Evolutionary conservation across 1,140 invertebrate genomes (phyloP), one percentile per base, ranked within the genome.

Genomic region (Oryctes rhinoceros): DNA sequence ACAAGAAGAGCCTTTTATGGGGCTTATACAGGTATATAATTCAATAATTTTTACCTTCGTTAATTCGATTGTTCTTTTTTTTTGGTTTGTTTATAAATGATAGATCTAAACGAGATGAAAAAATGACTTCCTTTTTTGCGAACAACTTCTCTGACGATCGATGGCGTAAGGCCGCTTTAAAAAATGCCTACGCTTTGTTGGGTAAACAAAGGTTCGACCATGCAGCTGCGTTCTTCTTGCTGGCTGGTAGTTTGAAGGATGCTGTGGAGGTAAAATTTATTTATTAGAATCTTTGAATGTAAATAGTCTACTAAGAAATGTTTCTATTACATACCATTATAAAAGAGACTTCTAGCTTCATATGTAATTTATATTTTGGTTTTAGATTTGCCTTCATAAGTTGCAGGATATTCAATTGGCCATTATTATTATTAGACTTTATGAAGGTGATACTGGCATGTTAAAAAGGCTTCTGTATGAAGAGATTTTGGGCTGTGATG

Each of bases 1-100:
- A 96, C 87, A 99, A 99, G 90, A 99, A 99, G 85, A 98, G 94
- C 85, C 89, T 99, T 6, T 92, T 99, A 0, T 99, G 97, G 95
- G 98, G 97, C 4, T 88, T 99, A 4, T 99, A 97, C 88, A 89
- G 85, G 85, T 86, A 18, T 18, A 3, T 59, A 18, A 15, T 53
- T 53, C 4, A 30, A 30, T 79, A 20, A 24, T 74, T 35, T 15
- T 18, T 74, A 74, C 3, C 39, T 44, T 35, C 13, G 9, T 74
- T 4, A 62, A 62, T 71, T 71, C 15, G 24, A 10, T 11, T 71
- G 0, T 9, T 10, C 4, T 44, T 49, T 76, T n/a, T 76, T n/a
- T 76, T 47, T 76, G 13, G 0, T 83, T 76, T 76, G 4, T 13
- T 30, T 30, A 30, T 76, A 18, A n/a, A 37, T 83, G 83, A 78